These are phyloP conservation scores for Myotis pilosus DNA, from an alignment of 2,797 vertebrate genomes.

Conservation along the genomic window DNA sequence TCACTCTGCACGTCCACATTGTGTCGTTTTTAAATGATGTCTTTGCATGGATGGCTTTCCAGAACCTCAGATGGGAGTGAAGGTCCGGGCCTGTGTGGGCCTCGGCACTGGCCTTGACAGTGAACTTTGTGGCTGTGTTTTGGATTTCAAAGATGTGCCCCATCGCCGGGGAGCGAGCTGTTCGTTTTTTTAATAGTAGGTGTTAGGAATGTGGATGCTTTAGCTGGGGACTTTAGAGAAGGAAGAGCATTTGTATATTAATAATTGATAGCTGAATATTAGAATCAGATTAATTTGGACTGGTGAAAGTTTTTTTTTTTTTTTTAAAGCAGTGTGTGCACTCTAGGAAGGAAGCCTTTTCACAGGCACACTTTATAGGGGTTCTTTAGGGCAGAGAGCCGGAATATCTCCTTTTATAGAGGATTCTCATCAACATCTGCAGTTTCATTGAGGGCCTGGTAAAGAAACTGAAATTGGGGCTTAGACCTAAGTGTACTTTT, in stretches of 20 bases:
- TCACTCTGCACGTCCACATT: constrained; percentile 80
- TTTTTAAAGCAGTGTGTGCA: constrained; percentile 59
- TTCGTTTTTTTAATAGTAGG: constrained; percentile 56
- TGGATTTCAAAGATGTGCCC: constrained; percentile 69
- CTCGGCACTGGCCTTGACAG: constrained; percentile 79
- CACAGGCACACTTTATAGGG: constrained; percentile 59
- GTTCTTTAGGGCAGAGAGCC: constrained; percentile 27
- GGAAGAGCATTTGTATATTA: constrained; percentile 64
- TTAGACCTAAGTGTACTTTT: constrained; percentile 45
- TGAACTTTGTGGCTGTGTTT: constrained; percentile 80
- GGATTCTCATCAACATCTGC: not conserved
- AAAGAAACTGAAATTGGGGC: not conserved
- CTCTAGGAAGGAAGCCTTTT: constrained; percentile 72
- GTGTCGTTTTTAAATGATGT: constrained; percentile 78
- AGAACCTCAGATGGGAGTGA: constrained; percentile 62
- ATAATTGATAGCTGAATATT: constrained; percentile 70
- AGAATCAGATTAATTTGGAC: constrained; percentile 69
- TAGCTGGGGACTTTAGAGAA: constrained; percentile 59
- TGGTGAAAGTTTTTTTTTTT: constrained; percentile 72
- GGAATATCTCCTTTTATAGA: constrained; percentile 28
- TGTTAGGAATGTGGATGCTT: constrained; percentile 61
- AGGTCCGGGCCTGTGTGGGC: constrained; percentile 77
- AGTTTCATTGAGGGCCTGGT: constrained; percentile 41
- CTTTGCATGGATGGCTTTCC: constrained; percentile 63
- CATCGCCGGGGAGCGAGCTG: constrained; percentile 29